Conservation (phyloP, 2,797 vertebrate species). For the Centropyge bicolor region DNA sequence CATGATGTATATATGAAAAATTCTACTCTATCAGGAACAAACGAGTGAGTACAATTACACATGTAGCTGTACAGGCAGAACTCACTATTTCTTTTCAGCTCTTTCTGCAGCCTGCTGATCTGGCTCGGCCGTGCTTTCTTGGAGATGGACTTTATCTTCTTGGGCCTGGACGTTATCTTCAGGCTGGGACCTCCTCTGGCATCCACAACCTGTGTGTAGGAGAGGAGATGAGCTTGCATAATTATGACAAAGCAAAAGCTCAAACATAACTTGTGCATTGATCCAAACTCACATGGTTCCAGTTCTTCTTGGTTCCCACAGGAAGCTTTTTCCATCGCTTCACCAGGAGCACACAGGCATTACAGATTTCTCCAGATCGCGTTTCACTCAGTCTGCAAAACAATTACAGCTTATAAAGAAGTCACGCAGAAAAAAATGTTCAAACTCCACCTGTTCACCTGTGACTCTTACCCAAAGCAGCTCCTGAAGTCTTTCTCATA, state of each 20-base stretch:
- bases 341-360: constrained; percentile 97
- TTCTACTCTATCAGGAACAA: not conserved
- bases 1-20: not conserved
- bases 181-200: constrained; percentile 96
- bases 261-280: not conserved
- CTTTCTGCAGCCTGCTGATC: constrained; percentile 94
- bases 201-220: constrained; percentile 91
- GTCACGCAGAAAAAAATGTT: not conserved
- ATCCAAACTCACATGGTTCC: constrained; percentile 90
- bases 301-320: constrained; percentile 98
- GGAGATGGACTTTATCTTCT: constrained; percentile 95
- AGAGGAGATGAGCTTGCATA: not conserved
- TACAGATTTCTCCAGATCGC: constrained; percentile 98
- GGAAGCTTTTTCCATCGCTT: constrained; percentile 99
- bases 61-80: not conserved
- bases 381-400: constrained; percentile 91
- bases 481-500: constrained; percentile 94
- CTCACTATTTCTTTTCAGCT: constrained; percentile 96
- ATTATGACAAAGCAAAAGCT: not conserved
- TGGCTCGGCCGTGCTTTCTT: constrained; percentile 94
- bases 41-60: not conserved
- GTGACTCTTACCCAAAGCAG: constrained; percentile 86
- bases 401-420: constrained; percentile 48
- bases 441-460: constrained; percentile 23
- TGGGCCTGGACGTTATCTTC: constrained; percentile 95